phyloP scores from a whole-genome alignment of 2,113 vertebrate species.

The Tragelaphus imberbis region DNA sequence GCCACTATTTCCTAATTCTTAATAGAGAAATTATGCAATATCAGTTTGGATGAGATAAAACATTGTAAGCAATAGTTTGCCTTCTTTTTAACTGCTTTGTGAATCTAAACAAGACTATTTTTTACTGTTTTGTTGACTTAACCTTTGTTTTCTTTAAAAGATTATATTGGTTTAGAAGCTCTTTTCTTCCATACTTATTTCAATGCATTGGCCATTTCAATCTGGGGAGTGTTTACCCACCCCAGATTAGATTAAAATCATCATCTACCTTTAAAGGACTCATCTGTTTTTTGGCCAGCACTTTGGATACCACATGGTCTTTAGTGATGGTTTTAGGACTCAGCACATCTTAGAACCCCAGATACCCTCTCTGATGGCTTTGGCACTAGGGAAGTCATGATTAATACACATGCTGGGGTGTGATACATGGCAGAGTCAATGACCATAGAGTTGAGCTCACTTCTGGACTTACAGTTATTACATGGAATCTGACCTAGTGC shows the following conservation, averaged over 20 bases:
- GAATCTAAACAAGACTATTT: not conserved
- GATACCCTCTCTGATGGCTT: not conserved
- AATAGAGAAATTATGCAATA: constrained; percentile 63
- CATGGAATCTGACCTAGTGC: not conserved
- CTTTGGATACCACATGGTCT: not conserved
- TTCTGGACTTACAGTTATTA: not conserved
- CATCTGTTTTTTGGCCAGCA: constrained; percentile 37
- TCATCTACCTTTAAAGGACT: not conserved
- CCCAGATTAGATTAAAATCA: not conserved
- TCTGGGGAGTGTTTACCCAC: not conserved
- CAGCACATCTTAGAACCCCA: not conserved
- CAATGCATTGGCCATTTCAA: not conserved
- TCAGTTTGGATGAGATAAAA: constrained; percentile 53
- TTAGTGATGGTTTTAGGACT: not conserved
- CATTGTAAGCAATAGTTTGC: constrained; percentile 38
- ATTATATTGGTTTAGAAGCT: not conserved
- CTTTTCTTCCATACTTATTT: not conserved
- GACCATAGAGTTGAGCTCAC: not conserved
- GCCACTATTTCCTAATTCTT: constrained; percentile 49
- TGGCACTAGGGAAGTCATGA: not conserved
- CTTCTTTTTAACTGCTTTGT: not conserved
- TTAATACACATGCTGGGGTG: not conserved
- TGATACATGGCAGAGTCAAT: not conserved
- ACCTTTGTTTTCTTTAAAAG: not conserved
- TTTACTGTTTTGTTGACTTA: constrained; percentile 37